Evolutionary conservation across 2,113 vertebrate genomes (phyloP), one percentile per base, ranked within the genome.

Genomic region (Halcyon malimbica): DNA sequence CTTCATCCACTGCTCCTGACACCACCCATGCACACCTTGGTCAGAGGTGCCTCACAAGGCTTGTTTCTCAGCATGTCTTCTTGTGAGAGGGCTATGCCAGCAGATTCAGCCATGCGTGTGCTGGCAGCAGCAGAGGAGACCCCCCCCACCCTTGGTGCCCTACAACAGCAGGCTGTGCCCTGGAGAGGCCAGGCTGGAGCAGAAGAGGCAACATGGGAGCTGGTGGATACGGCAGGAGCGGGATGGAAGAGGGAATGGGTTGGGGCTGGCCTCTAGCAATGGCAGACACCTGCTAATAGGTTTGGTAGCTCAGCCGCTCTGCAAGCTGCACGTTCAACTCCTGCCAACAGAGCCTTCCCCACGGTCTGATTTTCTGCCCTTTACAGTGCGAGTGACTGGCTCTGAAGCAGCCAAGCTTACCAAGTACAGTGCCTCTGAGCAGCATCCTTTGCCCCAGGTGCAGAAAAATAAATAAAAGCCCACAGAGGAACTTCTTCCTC

Each of bases 1-100:
- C 48, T 76, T 70, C 68, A n/a, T 14, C 15, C 12, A 7, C 19
- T 9, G 6, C 82, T 84, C 54, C 82, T 68, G 53, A 50, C 42
- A 37, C 68, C 13, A 1, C n/a, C 64, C 28, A 12, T 11, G 48
- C 2, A 42, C 17, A 15, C 11, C 54, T 54, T 51, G 59, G 44
- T 14, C 64, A 74, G 59, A 73, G 16, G 12, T 16, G 59, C 11
- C 25, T 81, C 59, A 20, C 25, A 12, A 29, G 39, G 35, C 9
- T 60, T 1, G 0, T 35, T 39, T 71, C 51, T 44, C 39, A 56
- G 21, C 33, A 11, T 0, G 0, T 20, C 50, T 69, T 42, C 4
- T 54, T 64, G 46, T 3, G 10, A 11, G 3, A 35, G 19, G 29
- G 24, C 67, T 87, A 41, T 29, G 51, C 56, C 67, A 57, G 10